Base-by-base conservation (phyloP, 2,113 vertebrate genomes). In the Sturnus vulgaris region DNA sequence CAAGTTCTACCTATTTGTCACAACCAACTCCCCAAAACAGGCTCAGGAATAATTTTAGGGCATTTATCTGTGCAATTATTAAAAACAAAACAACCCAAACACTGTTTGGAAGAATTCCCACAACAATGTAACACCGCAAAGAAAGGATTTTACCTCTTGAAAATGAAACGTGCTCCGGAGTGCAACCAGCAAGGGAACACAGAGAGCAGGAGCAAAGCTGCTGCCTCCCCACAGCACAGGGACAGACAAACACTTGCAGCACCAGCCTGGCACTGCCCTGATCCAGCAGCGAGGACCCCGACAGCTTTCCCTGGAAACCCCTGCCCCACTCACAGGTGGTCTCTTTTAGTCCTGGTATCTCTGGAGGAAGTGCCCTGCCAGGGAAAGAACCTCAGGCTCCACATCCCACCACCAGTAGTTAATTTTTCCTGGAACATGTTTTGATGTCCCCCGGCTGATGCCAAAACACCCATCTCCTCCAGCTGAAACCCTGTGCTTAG, bases 121-220 rank as follows among this genome's bases (percentile, higher is more conserved):
- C 12, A 40, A 63, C 53, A 66, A 35, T 0, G 0, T 30, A 77
- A 59, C 0, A 0, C 30, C 5, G 4, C 46, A 1, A 82, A 78
- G 53, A 49, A 31, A 57, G 49, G 53, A 60, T 57, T 86, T 65
- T 70, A 84, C 89, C 91, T 79, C 70, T 33, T 18, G 70, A 35
- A 79, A 93, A 65, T 0, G 0, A 30, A 93, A 72, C 0, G 0
- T 0, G 9, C 40, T 79, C 73, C 20, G 1, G 44, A 86, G 20
- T 1, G 6, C 0, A 0, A 70, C 61, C 3, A 2, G 31, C 68
- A 40, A 55, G 63, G 57, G 59, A 52, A 57, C 3, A 33, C 12
- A 21, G 16, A 25, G 44, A 70, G 60, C 81, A 50, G 1, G 4
- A 85, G 69, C 70, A 64, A 60, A 57, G 73, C 73, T 49, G 69